Evolutionary conservation across 2,113 vertebrate species (phyloP).

Genomic region (Hypocryptadius cinnamomeus): DNA sequence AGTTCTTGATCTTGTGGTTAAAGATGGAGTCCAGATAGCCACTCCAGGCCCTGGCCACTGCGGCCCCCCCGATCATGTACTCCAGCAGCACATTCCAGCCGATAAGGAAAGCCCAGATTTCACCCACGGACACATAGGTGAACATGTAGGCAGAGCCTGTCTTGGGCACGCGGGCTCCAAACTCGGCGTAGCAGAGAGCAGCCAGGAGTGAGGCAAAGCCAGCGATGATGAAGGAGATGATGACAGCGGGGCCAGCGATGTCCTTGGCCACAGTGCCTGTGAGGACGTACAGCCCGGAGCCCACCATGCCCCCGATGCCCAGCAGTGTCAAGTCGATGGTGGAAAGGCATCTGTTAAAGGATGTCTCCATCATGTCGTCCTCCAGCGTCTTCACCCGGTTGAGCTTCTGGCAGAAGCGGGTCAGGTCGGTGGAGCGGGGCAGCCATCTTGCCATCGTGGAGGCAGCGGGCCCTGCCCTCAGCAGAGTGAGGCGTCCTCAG

Average conservation of each 20-base stretch:
- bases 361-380: slow-evolving; percentile 86
- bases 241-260: slow-evolving; percentile 82
- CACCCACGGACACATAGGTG: slow-evolving; percentile 91
- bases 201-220: slow-evolving; percentile 88
- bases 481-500: background rate
- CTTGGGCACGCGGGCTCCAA: slow-evolving; percentile 90
- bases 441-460: slow-evolving; percentile 75
- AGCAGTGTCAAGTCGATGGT: slow-evolving; percentile 87
- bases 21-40: slow-evolving; percentile 94
- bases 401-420: slow-evolving; percentile 85
- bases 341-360: slow-evolving; percentile 87
- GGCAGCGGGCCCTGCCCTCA: accelerated
- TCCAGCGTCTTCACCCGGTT: slow-evolving; percentile 90
- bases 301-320: slow-evolving; percentile 92
- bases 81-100: slow-evolving; percentile 95
- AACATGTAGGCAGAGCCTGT: slow-evolving; percentile 97
- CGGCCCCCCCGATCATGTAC: slow-evolving; percentile 91
- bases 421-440: slow-evolving; percentile 69
- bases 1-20: slow-evolving; percentile 88
- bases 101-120: slow-evolving; percentile 96
- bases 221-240: slow-evolving; percentile 84
- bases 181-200: slow-evolving; percentile 92
- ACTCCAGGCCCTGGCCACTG: slow-evolving; percentile 92
- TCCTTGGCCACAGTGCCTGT: slow-evolving; percentile 92
- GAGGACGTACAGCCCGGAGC: slow-evolving; percentile 90